A percentile compares a stretch with the other conserved stretches of the same genome.
These are phyloP conservation scores for Pocillopora grandis DNA, from an alignment of 92 coral and sea anemone species.

Conservation along the genomic window DNA sequence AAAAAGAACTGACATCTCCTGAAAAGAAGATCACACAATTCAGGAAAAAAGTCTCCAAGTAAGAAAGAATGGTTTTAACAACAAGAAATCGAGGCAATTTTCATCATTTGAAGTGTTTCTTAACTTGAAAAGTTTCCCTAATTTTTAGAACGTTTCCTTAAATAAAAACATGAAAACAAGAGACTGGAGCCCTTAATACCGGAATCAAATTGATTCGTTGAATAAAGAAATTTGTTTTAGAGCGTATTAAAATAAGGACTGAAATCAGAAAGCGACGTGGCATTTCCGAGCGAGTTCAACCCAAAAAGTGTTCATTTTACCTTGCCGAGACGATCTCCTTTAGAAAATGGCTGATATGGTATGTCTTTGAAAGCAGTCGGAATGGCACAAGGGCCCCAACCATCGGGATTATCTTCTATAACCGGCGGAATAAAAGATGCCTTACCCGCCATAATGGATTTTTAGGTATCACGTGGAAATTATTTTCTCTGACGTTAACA, in stretches of 20 bases:
- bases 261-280: constrained; percentile 21
- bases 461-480: constrained; percentile 18
- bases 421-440: constrained; percentile 92
- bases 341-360: constrained; percentile 98
- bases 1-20: too few species aligned
- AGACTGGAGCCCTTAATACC: too few species aligned
- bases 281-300: background rate
- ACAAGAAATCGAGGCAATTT: too few species aligned
- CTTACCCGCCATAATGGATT: constrained; percentile 61
- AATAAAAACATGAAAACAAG: too few species aligned
- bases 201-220: too few species aligned
- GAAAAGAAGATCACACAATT: too few species aligned
- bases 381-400: constrained; percentile 99
- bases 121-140: too few species aligned
- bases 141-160: too few species aligned
- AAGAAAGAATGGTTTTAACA: too few species aligned
- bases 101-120: too few species aligned
- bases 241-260: background rate
- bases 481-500: background rate
- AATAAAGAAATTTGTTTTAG: background rate
- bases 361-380: constrained; percentile 97
- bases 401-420: constrained; percentile 97
- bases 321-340: constrained; percentile 99
- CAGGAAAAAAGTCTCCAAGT: too few species aligned
- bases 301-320: constrained; percentile 34